A percentile compares a stretch with the other conserved stretches of the same genome.
phyloP scores from a whole-genome alignment of 2,113 vertebrate genomes.

The Myotis davidii region DNA sequence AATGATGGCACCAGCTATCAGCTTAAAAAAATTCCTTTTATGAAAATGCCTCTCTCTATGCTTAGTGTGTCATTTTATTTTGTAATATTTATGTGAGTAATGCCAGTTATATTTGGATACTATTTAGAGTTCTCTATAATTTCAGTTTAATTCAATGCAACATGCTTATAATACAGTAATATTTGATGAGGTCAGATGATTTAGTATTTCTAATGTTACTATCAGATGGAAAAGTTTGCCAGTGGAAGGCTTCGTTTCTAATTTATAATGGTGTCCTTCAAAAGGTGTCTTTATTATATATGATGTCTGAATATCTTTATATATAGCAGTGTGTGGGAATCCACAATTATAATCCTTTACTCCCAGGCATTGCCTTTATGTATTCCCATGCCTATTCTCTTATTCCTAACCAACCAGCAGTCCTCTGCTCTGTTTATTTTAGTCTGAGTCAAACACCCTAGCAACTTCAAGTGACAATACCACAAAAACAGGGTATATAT shows the following conservation, averaged over 20 bases:
- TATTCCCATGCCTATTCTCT: neutral
- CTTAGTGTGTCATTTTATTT: constrained; percentile 45
- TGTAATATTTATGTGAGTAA: constrained; percentile 60
- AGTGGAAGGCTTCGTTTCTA: neutral
- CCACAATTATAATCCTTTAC: constrained; percentile 41
- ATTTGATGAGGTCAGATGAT: constrained; percentile 67
- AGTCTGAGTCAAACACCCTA: neutral
- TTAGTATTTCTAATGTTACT: constrained; percentile 68
- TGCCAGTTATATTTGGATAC: constrained; percentile 56
- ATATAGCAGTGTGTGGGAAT: constrained; percentile 1
- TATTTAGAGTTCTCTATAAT: neutral
- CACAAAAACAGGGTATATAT: neutral
- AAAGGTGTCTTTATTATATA: constrained; percentile 51
- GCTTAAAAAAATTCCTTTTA: neutral
- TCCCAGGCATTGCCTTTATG: constrained; percentile 37
- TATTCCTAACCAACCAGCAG: neutral
- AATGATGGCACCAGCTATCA: neutral
- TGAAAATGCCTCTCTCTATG: constrained; percentile 32
- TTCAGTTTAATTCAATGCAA: constrained; percentile 40
- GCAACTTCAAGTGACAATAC: neutral
- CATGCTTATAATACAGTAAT: constrained; percentile 38
- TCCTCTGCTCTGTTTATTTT: constrained; percentile 14
- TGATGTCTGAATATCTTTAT: constrained; percentile 49
- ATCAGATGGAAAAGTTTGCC: constrained; percentile 44
- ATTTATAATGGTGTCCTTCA: constrained; percentile 57